These are phyloP conservation scores for Tenebrio molitor DNA, from an alignment of 1,140 invertebrate genomes.

Conservation along the genomic window DNA sequence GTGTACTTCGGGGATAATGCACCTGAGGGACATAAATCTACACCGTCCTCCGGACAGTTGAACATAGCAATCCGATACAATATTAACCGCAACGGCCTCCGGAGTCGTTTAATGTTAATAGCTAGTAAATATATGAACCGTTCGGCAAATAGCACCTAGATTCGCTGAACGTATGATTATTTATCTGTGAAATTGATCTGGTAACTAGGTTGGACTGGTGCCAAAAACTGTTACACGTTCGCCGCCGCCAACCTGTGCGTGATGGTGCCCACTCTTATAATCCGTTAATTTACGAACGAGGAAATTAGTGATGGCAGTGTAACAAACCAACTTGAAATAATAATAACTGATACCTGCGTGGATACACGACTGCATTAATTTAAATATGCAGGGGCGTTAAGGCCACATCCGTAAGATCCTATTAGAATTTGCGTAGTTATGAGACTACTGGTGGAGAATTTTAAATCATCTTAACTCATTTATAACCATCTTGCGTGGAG, in stretches of 20 bases:
- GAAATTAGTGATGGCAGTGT: conserved; percentile 8
- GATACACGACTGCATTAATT: too few relatives aligned
- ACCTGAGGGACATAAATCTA: conserved; percentile 46
- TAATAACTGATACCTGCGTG: background rate
- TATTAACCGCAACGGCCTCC: conserved; percentile 42
- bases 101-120: conserved; percentile 46
- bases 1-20: conserved; percentile 25
- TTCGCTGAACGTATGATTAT: conserved; percentile 42
- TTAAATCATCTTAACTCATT: conserved; percentile 20
- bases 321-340: background rate
- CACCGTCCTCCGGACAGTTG: conserved; percentile 37
- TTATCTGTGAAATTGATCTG: conserved; percentile 49
- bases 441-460: conserved; percentile 19
- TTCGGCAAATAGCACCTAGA: background rate
- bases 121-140: conserved; percentile 45
- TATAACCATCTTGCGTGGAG: conserved; percentile 18
- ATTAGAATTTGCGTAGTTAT: conserved; percentile 31
- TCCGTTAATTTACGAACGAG: conserved; percentile 14
- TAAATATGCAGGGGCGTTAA: conserved; percentile 25
- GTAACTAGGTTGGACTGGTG: conserved; percentile 39
- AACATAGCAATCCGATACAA: conserved; percentile 32
- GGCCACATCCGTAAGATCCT: conserved; percentile 8
- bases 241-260: conserved; percentile 26
- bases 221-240: conserved; percentile 44
- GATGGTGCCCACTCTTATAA: conserved; percentile 28